Conservation (phyloP, 1,140 invertebrate genomes). For the Planococcus citri region DNA sequence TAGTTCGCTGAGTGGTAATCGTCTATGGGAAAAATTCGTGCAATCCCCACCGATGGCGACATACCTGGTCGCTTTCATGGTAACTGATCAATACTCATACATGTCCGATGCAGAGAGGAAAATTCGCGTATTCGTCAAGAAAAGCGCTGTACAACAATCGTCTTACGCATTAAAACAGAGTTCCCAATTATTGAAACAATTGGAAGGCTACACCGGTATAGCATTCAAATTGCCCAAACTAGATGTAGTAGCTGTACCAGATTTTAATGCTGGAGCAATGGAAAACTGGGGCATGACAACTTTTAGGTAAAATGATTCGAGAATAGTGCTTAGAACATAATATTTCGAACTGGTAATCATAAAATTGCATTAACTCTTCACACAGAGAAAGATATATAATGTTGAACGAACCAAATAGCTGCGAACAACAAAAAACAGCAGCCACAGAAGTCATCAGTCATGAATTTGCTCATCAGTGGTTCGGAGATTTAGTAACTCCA, state of each 20-base stretch:
- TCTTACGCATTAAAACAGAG: constrained; percentile 34
- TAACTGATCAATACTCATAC: constrained; percentile 45
- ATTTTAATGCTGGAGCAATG: constrained; percentile 72
- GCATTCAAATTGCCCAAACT: constrained; percentile 34
- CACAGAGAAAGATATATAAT: constrained; percentile 19
- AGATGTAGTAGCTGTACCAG: constrained; percentile 54
- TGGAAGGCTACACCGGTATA: constrained; percentile 27
- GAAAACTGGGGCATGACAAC: constrained; percentile 64
- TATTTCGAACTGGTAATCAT: background rate
- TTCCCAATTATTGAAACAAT: constrained; percentile 30
- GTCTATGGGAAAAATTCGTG: background rate
- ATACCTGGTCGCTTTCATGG: constrained; percentile 56
- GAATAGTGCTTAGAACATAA: background rate
- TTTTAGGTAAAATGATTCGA: constrained; percentile 35
- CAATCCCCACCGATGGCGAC: constrained; percentile 50
- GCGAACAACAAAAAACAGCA: constrained; percentile 27
- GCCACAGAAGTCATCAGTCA: constrained; percentile 38
- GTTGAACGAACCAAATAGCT: background rate
- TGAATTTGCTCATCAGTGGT: constrained; percentile 41
- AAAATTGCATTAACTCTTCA: background rate
- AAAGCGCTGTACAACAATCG: constrained; percentile 42
- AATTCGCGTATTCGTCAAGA: constrained; percentile 51
- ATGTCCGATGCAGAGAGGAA: constrained; percentile 33
- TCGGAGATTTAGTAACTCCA: constrained; percentile 37
- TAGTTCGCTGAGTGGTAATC: background rate